Evolutionary conservation across 2,888 invertebrate species (phyloP).

Genomic region (Lasiommata megera): DNA sequence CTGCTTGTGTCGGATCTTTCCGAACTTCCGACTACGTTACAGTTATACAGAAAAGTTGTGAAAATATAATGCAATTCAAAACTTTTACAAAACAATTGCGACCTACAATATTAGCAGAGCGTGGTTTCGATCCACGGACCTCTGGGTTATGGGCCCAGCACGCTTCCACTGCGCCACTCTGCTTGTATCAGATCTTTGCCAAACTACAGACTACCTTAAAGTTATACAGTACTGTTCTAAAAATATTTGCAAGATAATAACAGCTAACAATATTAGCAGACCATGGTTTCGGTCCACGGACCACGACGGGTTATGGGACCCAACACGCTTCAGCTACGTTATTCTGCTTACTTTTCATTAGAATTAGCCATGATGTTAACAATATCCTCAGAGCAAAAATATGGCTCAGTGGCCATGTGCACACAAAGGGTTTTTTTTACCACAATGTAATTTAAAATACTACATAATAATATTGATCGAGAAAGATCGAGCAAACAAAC

Average conservation of each 20-base stretch:
- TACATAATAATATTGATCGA: too few species aligned
- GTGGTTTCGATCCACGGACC: constrained; percentile 95
- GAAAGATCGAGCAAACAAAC: too few species aligned
- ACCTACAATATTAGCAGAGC: constrained; percentile 82
- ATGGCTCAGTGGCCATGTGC: too few species aligned
- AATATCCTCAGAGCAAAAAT: too few species aligned
- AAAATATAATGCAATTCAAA: too few species aligned
- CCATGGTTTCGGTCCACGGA: constrained; percentile 95
- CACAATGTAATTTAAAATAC: too few species aligned
- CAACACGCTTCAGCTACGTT: too few species aligned
- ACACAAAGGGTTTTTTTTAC: too few species aligned
- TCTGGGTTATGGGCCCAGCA: constrained; percentile 91
- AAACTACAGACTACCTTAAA: background rate
- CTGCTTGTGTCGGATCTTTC: constrained; percentile 68
- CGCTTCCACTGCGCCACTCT: constrained; percentile 92
- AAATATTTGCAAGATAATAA: background rate
- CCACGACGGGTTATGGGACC: constrained; percentile 91
- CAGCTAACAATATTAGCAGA: constrained; percentile 76
- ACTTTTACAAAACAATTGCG: background rate
- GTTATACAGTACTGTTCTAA: background rate
- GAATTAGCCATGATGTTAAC: too few species aligned
- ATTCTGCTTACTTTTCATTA: too few species aligned
- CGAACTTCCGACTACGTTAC: too few species aligned
- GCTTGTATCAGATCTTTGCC: constrained; percentile 55
- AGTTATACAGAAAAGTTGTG: too few species aligned